These are phyloP conservation scores for Ciconia nigra DNA, from an alignment of 2,797 vertebrate species.

Conservation along the genomic window DNA sequence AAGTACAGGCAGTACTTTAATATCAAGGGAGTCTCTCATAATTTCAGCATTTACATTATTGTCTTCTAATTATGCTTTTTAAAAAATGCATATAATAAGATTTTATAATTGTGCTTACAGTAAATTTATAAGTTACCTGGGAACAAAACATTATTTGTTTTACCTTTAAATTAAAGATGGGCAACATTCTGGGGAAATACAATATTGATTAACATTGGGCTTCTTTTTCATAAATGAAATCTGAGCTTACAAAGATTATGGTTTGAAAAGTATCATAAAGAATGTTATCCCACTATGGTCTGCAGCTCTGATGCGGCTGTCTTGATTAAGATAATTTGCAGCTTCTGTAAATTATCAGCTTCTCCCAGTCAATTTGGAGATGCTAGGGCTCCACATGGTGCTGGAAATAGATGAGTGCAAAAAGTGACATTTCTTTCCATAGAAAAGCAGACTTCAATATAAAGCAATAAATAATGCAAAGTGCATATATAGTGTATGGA, in stretches of 20 bases:
- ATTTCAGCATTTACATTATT: neutral
- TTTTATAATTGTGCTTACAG: neutral
- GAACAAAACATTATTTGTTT: neutral
- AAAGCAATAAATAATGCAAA: neutral
- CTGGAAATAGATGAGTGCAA: neutral
- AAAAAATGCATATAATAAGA: neutral
- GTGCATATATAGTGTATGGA: neutral
- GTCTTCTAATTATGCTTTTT: neutral
- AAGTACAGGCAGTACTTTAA: neutral
- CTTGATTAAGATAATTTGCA: neutral
- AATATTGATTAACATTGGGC: neutral
- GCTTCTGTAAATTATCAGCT: neutral
- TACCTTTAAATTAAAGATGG: neutral
- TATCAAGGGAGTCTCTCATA: neutral
- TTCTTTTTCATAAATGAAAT: neutral
- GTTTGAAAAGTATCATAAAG: neutral
- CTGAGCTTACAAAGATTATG: neutral
- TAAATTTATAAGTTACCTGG: neutral
- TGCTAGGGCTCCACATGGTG: neutral
- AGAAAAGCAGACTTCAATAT: neutral
- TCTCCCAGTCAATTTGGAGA: neutral
- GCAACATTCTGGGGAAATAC: neutral
- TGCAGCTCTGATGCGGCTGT: neutral
- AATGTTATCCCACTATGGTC: neutral
- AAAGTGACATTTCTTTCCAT: neutral